Evolutionary conservation across 2,113 vertebrate genomes (phyloP).

Genomic region (Lophotis ruficrista): DNA sequence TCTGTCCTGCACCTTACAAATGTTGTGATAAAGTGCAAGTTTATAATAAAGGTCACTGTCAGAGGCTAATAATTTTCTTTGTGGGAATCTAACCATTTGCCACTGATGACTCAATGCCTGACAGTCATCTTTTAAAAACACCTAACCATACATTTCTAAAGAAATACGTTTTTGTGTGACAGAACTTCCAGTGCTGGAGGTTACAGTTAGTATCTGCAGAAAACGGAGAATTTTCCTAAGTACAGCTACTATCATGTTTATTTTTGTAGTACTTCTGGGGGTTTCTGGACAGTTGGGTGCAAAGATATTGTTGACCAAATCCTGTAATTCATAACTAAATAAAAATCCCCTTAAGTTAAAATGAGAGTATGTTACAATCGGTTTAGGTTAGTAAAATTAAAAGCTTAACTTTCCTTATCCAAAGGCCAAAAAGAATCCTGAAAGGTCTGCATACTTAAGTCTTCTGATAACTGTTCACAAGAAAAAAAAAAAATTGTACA

Average conservation of each 20-base stretch:
- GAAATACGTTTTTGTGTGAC: conserved; percentile 29
- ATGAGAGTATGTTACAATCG: neutral
- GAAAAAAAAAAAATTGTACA: neutral
- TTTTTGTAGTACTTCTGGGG: neutral
- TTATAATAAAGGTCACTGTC: conserved; percentile 85
- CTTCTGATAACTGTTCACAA: neutral
- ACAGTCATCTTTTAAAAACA: conserved; percentile 72
- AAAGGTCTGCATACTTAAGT: neutral
- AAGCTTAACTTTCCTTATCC: neutral
- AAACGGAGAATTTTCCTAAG: conserved; percentile 21
- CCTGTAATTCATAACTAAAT: neutral
- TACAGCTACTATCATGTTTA: neutral
- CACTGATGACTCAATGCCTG: conserved; percentile 78
- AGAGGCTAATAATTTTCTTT: conserved; percentile 80
- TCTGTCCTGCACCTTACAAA: conserved; percentile 54
- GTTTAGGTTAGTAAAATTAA: neutral
- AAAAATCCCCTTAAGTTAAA: neutral
- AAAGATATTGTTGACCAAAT: neutral
- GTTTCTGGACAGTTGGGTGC: neutral
- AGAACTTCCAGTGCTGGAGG: neutral
- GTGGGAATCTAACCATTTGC: conserved; percentile 81
- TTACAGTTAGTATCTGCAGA: conserved; percentile 53
- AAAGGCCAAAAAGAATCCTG: neutral
- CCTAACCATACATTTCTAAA: conserved; percentile 61
- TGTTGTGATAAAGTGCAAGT: conserved; percentile 79